Conservation (phyloP, 2,113 vertebrate species). For the Anseranas semipalmata region DNA sequence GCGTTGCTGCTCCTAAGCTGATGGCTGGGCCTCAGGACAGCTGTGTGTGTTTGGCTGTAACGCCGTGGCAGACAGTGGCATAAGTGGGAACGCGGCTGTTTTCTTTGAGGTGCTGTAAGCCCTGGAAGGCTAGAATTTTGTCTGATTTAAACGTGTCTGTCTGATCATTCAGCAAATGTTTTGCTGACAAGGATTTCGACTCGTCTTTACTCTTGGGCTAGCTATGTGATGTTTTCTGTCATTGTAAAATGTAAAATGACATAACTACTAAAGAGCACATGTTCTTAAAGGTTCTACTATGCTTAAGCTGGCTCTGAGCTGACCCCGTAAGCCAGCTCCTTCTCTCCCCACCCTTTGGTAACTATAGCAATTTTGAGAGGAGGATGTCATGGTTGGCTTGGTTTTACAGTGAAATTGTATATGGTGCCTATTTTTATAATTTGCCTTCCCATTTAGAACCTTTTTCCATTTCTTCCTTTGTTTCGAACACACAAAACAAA, state of each 20-base stretch:
- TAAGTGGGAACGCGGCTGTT: neutral
- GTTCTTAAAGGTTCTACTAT: neutral
- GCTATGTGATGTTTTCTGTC: neutral
- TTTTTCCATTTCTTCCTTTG: neutral
- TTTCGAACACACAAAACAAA: neutral
- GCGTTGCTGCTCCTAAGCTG: neutral
- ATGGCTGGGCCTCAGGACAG: fast-evolving
- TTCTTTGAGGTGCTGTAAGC: neutral
- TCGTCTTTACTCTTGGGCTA: neutral
- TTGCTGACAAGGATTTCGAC: neutral
- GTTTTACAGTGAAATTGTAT: neutral
- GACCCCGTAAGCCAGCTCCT: neutral
- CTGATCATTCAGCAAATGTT: neutral
- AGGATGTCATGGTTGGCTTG: neutral
- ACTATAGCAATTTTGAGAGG: neutral
- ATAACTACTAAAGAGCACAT: neutral
- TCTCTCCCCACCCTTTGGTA: neutral
- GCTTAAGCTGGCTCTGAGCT: neutral
- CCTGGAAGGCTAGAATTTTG: neutral
- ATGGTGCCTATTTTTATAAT: neutral
- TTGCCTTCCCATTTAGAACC: neutral
- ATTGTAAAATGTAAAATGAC: neutral
- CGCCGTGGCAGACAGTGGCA: neutral
- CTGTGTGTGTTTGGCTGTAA: neutral
- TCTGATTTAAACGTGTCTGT: neutral